These are phyloP conservation scores for Melikaiella ostensackeni DNA, from an alignment of 2,888 invertebrate species.

Conservation along the genomic window DNA sequence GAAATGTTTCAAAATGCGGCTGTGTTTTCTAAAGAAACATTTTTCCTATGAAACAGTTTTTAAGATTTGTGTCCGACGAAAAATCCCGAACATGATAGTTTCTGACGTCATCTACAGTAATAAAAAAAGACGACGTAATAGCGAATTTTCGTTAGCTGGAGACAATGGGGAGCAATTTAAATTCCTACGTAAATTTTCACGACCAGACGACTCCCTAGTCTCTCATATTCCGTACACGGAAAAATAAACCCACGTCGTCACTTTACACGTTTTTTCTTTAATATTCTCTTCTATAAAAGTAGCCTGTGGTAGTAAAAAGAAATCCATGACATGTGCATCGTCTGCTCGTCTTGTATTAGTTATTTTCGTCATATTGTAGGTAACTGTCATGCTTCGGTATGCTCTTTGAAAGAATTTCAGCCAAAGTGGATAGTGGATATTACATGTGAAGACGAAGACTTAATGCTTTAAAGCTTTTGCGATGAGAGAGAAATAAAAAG, in stretches of 20 bases:
- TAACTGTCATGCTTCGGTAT: slow-evolving; percentile 6
- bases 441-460: too few relatives aligned
- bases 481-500: too few relatives aligned
- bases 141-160: background rate
- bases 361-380: background rate
- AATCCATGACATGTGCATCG: background rate
- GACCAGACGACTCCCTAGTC: background rate
- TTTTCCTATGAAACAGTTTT: background rate
- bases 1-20: background rate
- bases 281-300: slow-evolving; percentile 1
- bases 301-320: background rate
- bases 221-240: background rate
- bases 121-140: background rate
- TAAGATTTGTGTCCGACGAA: background rate
- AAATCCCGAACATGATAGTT: background rate
- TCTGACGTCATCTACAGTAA: background rate
- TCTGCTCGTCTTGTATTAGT: slow-evolving; percentile 6
- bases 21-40: background rate
- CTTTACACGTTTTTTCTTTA: background rate
- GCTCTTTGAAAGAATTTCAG: slow-evolving; percentile 4
- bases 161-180: slow-evolving; percentile 8
- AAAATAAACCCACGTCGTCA: background rate
- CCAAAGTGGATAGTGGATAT: too few relatives aligned
- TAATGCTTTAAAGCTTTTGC: too few relatives aligned
- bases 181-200: slow-evolving; percentile 13